These are phyloP conservation scores for Brenthis ino DNA, from an alignment of 2,888 invertebrate genomes.

Conservation along the genomic window DNA sequence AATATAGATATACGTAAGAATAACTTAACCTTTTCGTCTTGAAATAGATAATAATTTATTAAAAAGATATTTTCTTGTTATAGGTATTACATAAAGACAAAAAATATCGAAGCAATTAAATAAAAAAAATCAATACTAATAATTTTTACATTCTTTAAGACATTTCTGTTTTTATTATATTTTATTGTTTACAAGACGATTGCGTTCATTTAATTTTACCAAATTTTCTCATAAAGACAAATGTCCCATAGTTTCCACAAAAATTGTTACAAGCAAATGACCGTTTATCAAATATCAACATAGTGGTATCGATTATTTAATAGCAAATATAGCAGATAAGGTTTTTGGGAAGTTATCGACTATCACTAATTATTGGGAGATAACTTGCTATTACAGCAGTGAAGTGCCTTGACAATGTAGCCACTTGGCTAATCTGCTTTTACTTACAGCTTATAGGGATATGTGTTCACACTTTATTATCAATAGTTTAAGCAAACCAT, in stretches of 20 bases:
- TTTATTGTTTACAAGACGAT: too few species aligned
- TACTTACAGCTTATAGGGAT: slow-evolving; percentile 11
- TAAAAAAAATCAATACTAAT: too few species aligned
- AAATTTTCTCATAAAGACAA: slow-evolving; percentile 1
- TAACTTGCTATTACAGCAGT: slow-evolving; percentile 70
- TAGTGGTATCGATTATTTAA: slow-evolving; percentile 78
- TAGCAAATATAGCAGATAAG: slow-evolving; percentile 77
- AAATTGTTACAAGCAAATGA: slow-evolving; percentile 65
- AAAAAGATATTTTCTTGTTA: too few species aligned
- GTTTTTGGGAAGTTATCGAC: slow-evolving; percentile 71
- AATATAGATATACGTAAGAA: not conserved
- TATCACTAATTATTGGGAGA: slow-evolving; percentile 78
- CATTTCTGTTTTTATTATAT: too few species aligned
- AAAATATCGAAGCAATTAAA: too few species aligned
- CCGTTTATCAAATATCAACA: slow-evolving; percentile 61
- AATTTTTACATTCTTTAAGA: too few species aligned
- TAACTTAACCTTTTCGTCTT: too few species aligned
- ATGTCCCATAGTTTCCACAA: not conserved
- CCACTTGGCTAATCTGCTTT: slow-evolving; percentile 38
- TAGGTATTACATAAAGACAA: too few species aligned
- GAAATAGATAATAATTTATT: too few species aligned
- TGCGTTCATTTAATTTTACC: not conserved
- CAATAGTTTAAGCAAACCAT: not conserved
- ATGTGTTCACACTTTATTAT: slow-evolving; percentile 15
- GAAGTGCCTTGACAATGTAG: slow-evolving; percentile 64